Conservation (phyloP, 2,888 invertebrate species). For the Ischnura elegans region DNA sequence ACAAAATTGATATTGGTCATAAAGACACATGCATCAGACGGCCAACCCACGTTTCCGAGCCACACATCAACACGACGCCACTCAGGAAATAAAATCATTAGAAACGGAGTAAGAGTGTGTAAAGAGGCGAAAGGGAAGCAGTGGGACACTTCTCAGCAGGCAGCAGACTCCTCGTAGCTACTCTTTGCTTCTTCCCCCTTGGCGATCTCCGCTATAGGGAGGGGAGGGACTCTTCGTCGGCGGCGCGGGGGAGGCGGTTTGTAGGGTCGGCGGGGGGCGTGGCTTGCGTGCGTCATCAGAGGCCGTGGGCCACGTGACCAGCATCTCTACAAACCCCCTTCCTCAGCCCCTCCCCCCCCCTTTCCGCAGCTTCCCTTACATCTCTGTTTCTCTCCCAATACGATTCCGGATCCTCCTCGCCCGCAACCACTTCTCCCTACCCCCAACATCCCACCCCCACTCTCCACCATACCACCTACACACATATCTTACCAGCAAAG, state of each 20-base stretch:
- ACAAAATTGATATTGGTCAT: too few relatives aligned
- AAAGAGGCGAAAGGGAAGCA: background rate
- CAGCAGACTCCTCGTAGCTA: too few relatives aligned
- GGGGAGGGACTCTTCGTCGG: background rate
- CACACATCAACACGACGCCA: too few relatives aligned
- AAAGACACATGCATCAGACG: too few relatives aligned
- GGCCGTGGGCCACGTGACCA: conserved; percentile 52
- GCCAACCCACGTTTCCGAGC: too few relatives aligned
- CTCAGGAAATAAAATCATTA: too few relatives aligned
- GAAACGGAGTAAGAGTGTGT: background rate
- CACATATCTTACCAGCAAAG: too few relatives aligned
- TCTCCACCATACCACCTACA: too few relatives aligned
- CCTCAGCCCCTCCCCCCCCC: background rate
- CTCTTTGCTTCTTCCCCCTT: too few relatives aligned
- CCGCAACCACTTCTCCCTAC: background rate
- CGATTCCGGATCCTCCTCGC: background rate
- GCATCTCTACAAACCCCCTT: conserved; percentile 54
- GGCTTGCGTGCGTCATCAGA: conserved; percentile 63
- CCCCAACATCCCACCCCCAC: background rate
- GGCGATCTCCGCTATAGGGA: too few relatives aligned
- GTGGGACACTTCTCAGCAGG: too few relatives aligned
- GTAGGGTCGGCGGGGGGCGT: conserved; percentile 25
- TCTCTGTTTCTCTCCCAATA: background rate
- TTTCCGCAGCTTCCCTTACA: background rate
- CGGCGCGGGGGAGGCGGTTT: background rate